These are phyloP conservation scores for Caenorhabditis angaria DNA, from an alignment of 2,888 invertebrate genomes.

Conservation along the genomic window DNA sequence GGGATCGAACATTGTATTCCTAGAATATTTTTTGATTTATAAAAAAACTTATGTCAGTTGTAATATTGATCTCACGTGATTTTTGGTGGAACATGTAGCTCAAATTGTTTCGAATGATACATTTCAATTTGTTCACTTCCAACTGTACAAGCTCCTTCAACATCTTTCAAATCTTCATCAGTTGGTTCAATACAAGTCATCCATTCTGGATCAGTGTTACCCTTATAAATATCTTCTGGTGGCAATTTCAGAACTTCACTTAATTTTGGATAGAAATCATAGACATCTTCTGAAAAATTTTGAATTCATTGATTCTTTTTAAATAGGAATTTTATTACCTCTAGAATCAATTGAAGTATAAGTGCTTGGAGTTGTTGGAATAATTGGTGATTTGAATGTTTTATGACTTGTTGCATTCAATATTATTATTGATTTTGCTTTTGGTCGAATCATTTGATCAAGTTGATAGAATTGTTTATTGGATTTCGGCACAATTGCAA, in stretches of 20 bases:
- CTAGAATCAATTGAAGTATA: too few species aligned
- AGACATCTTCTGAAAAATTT: too few species aligned
- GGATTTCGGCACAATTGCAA: not conserved
- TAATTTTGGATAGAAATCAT: not conserved
- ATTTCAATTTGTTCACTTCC: conserved; percentile 1
- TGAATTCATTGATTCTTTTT: too few species aligned
- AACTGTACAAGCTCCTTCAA: not conserved
- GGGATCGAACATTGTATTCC: not conserved
- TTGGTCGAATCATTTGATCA: not conserved
- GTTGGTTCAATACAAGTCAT: not conserved
- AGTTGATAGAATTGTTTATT: not conserved
- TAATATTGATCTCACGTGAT: not conserved
- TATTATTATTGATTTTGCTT: not conserved
- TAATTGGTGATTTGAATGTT: too few species aligned
- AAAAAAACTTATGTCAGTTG: not conserved
- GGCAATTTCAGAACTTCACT: not conserved
- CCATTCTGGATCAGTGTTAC: not conserved
- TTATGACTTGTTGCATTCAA: too few species aligned
- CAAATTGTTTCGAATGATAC: not conserved
- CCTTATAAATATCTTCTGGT: not conserved
- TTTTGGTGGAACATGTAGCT: not conserved
- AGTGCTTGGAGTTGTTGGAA: too few species aligned
- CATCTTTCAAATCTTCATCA: not conserved
- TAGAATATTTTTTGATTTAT: not conserved
- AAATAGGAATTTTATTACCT: too few species aligned